Percentiles rank a stretch among this genome's conserved stretches.
phyloP scores from a whole-genome alignment of 2,888 invertebrate genomes.

The Isotomurus palustris region DNA sequence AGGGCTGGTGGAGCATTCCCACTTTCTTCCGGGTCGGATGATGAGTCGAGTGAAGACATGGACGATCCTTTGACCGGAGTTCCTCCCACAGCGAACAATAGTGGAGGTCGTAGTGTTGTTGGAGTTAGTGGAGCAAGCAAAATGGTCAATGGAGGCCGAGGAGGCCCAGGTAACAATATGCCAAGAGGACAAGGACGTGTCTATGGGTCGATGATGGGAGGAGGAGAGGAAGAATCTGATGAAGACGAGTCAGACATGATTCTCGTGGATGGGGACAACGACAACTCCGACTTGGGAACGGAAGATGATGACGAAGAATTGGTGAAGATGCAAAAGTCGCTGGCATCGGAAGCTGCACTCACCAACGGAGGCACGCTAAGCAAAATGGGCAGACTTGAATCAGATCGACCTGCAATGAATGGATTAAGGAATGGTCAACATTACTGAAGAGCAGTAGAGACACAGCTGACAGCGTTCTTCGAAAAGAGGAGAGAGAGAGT shows the following conservation, averaged over 20 bases:
- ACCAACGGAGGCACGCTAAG: no score
- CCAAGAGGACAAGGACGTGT: conserved; percentile 17
- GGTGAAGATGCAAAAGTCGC: no score
- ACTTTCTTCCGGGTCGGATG: conserved; percentile 26
- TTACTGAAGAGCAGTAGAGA: no score
- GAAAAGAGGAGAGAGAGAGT: no score
- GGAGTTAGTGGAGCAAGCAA: background rate
- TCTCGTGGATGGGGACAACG: conserved; percentile 41
- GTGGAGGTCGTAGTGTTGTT: background rate
- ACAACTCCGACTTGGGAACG: conserved; percentile 37
- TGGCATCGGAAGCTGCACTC: no score
- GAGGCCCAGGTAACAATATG: background rate
- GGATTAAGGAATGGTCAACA: no score
- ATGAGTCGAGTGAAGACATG: conserved; percentile 29
- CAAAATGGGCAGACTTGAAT: no score
- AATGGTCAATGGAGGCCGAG: background rate
- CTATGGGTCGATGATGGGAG: conserved; percentile 42
- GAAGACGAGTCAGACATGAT: conserved; percentile 43
- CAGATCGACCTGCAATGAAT: no score
- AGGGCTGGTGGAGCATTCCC: conserved; percentile 15
- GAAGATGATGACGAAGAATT: conserved; percentile 42
- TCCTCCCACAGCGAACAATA: background rate
- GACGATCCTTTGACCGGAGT: background rate
- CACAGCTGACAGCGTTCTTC: no score
- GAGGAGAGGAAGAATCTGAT: conserved; percentile 37